Evolutionary conservation across 2,888 invertebrate genomes (phyloP), one percentile per base, ranked within the genome.

Genomic region (Philereme vetulata): DNA sequence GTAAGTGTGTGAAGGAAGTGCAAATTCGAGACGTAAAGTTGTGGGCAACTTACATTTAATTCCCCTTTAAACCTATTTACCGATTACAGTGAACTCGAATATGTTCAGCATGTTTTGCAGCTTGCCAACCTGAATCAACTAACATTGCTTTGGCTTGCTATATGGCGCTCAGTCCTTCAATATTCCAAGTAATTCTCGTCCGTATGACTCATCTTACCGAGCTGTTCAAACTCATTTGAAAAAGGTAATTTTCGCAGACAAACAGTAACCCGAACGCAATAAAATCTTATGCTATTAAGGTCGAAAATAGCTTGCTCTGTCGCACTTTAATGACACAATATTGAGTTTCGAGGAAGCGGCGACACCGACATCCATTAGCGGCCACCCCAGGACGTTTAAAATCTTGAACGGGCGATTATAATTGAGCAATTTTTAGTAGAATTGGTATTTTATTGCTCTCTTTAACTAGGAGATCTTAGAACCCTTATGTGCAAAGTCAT

Each of bases 331-430:
- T 68, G 66, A 67, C 64, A 66, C 67, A 65, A 68, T 71, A 70
- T 70, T 66, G 67, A 65, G 65, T 70, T 71, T 68, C 66, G 49
- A 35, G 42, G 63, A 64, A 66, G 52, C 56, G 56, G 45, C 53
- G 67, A 68, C 65, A 67, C 60, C 52, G 62, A 56, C 65, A 58
- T 68, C 72, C 70, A 72, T 72, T 72, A 72, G 69, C 57, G 65
- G 42, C 53, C 64, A 9, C 66, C 57, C 55, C 56, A 51, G 63
- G 53, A 57, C 55, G 59, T 11, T 38, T 45, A 45, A 32, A 7
- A 32, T 43, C 4, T 9, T 10, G 10, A 43, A 43, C 38, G 38
- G 38, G 38, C 38, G 38, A 38, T 38, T 38, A 38, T 8, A 38
- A 38, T 38, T 6, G 38, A 38, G 0, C 8, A 38, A 38, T 21